A percentile compares a stretch with the other conserved stretches of the same genome.
phyloP scores from a whole-genome alignment of 92 coral and sea anemone species.

The Actinostola sp. region DNA sequence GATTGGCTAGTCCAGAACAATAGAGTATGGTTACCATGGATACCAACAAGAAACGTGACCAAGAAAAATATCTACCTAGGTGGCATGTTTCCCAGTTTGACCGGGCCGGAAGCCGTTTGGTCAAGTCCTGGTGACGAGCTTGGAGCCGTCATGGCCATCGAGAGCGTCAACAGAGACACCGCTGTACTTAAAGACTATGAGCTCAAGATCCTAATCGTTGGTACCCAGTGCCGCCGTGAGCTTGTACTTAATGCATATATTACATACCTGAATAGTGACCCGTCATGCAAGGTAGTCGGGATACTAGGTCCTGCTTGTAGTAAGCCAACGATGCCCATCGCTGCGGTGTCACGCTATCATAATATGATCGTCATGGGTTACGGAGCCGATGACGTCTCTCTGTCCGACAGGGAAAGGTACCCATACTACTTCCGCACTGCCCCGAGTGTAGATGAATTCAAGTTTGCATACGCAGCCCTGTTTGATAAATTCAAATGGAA shows the following conservation, averaged over 20 bases:
- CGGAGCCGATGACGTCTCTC: constrained; percentile 75
- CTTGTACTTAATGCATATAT: constrained; percentile 69
- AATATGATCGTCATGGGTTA: constrained; percentile 82
- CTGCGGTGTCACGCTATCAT: constrained; percentile 68
- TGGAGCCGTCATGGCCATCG: constrained; percentile 77
- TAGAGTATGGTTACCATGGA: constrained; percentile 65
- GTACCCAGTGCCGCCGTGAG: constrained; percentile 82
- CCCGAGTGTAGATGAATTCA: constrained; percentile 77
- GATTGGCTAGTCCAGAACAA: constrained; percentile 66
- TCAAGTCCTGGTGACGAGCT: constrained; percentile 82
- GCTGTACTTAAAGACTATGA: constrained; percentile 40
- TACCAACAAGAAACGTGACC: constrained; percentile 34
- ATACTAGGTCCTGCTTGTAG: constrained; percentile 84
- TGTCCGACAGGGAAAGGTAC: constrained; percentile 66
- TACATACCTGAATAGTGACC: constrained; percentile 59
- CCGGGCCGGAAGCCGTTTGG: constrained; percentile 76
- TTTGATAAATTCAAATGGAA: constrained; percentile 65
- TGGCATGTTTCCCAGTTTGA: constrained; percentile 81
- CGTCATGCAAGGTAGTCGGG: constrained; percentile 58
- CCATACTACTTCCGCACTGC: constrained; percentile 79
- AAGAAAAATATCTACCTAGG: constrained; percentile 61
- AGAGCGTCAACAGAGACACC: constrained; percentile 58
- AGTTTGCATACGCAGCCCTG: constrained; percentile 57
- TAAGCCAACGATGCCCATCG: constrained; percentile 73
- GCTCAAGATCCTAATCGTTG: constrained; percentile 51